These are phyloP conservation scores for Hylaeus anthracinus DNA, from an alignment of 1,140 invertebrate genomes.

Conservation along the genomic window DNA sequence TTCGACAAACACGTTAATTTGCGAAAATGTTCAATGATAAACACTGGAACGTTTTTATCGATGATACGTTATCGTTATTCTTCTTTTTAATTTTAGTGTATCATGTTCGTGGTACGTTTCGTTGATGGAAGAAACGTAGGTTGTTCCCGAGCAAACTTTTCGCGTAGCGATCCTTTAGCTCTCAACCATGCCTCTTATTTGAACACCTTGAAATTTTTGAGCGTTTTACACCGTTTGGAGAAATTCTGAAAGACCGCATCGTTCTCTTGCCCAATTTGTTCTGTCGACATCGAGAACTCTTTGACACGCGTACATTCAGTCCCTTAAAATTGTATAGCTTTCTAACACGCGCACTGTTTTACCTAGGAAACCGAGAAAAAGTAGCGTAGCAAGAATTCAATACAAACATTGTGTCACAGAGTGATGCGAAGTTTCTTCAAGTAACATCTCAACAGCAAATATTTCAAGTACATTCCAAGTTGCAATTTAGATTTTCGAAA, in stretches of 20 bases:
- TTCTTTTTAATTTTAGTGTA: neutral
- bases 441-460: no score
- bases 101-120: neutral
- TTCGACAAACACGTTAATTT: neutral
- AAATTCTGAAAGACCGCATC: slow-evolving; percentile 42
- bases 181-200: neutral
- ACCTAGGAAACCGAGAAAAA: neutral
- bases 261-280: slow-evolving; percentile 27
- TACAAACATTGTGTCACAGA: neutral
- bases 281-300: slow-evolving; percentile 13
- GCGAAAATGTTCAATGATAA: no score
- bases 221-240: slow-evolving; percentile 55
- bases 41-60: no score
- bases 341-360: neutral
- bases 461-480: no score
- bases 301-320: neutral
- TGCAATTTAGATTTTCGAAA: no score
- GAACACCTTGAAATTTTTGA: slow-evolving; percentile 33
- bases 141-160: neutral
- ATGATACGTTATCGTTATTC: no score
- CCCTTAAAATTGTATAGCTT: neutral
- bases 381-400: neutral
- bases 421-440: no score
- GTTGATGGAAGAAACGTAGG: neutral
- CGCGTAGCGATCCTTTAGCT: neutral